Evolutionary conservation across 1,140 invertebrate genomes (phyloP), one percentile per base, ranked within the genome.

Genomic region (Trachymyrmex cornetzi): DNA sequence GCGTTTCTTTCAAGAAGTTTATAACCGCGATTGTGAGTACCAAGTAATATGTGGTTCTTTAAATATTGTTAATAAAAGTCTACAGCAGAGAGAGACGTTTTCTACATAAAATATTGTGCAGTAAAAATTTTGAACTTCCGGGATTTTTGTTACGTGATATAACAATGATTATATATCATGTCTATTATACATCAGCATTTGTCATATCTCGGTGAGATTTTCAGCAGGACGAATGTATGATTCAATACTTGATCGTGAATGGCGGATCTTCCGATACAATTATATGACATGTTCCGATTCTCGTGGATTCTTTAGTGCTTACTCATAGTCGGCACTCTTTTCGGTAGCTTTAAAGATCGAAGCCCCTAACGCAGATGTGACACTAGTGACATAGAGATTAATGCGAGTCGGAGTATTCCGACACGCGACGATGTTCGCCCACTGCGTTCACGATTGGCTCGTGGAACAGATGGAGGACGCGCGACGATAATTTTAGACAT

Each of bases 401-500:
- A 81, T 67, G 16, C 24, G 12, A 30, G 24, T 34, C 61, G 4
- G 24, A 66, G 3, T 53, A 12, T 22, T 38, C 77, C 55, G 69
- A 50, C 30, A 63, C 27, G 44, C 53, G 48, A 81, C 48, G 16
- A 44, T 61, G 24, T 44, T 67, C 63, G 64, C 48, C 44, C 44
- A 69, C 44, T 79, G 67, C 34, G 12, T n/a, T 80, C 7, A 12
- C 48, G 34, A 72, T 82, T 74, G 53, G n/a, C 48, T 53, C 11
- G 44, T 63, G 38, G 55, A 48, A 75, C 38, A 48, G 57, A 75
- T 84, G 69, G 67, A 75, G n/a, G 27, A 84, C 44, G 80, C 48
- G 16, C 22, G 11, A 77, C 11, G 59, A 79, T 85, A 57, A 64
- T 85, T 66, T 79, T 66, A 79, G 48, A 79, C 59, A 85, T 67